Evolutionary conservation across 2,888 invertebrate genomes (phyloP), one percentile per base, ranked within the genome.

Genomic region (Drosophila macrospina): DNA sequence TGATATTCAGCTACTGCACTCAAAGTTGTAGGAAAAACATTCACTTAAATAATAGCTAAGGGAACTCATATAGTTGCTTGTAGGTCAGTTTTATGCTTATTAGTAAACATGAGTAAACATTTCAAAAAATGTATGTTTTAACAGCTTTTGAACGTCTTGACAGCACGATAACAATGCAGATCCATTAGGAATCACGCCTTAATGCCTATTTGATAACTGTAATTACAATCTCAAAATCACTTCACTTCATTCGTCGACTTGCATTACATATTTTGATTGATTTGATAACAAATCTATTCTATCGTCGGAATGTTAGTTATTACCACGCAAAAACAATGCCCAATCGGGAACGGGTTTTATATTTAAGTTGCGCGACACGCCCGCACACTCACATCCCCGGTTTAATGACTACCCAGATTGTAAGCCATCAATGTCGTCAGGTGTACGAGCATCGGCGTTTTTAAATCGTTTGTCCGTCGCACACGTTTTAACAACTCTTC

Each of bases 401-500:
- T 54, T 42, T 59, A 60, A 54, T 55, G 30, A 39, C 56, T 45
- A 32, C 37, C 73, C 57, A 67, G 68, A 54, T 63, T 75, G 78
- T 69, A 78, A 75, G 78, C 73, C 73, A 68, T 77, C 67, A 77
- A 73, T 68, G 75, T 57, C 45, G 77, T 57, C 44, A 57, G 73
- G 77, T 50, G 61, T 56, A 39, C 48, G 39, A 59, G 54, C 30
- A 44, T 44, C 44, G 36, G 56, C 62, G 77, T 64, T 78, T 75
- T 52, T 10, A 61, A 77, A 56, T 71, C 32, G 44, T 60, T 48
- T 59, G 60, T 55, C 64, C 61, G 60, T 55, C 64, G 57, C 62
- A 63, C 85, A 85, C 80, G 85, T 71, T 82, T 71, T n/a, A 55
- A 36, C 62, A 74, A 51, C 54, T 64, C n/a, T 50, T 55, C 57